Evolutionary conservation across 2,888 invertebrate species (phyloP), one percentile per base, ranked within the genome.

Genomic region (Oxystoma pomonae): DNA sequence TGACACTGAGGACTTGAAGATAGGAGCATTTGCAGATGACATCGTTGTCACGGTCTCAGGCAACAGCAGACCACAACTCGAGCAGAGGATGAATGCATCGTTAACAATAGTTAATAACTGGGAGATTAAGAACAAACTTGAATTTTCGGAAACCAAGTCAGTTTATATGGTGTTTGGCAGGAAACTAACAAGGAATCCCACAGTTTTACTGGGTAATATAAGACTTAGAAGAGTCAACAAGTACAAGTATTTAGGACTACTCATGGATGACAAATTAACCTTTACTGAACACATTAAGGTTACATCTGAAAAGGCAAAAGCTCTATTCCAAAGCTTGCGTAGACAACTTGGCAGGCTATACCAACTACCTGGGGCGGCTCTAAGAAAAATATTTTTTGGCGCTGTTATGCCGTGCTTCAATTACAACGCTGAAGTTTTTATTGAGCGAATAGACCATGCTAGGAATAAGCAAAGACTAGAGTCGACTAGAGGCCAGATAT

Each of bases 11-110:
- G 20, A 56, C 16, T 16, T 56, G 22, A 22, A 22, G 12, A 35
- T 35, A 7, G 35, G 20, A 16, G 57, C 22, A 5, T 57, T 16
- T 21, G 57, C 57, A 1, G 57, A 57, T 22, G 57, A 57, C 57
- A 20, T 57, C 7, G 57, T 22, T 2, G 5, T 57, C 2, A 5
- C 22, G 2, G 22, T 19, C 20, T n/a, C 21, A 16, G 57, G 57
- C 1, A 57, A 57, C n/a, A 57, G 22, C 17, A 22, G 22, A 57
- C 57, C 5, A 35, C 35, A 35, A 35, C 35, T 35, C 5, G 35
- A 35, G 12, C 5, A 35, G 12, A 35, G 35, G 12, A 35, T 35
- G 3, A 35, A 35, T 35, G 35, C 3, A 35, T 35, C 35, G 5
- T 35, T 35, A 12, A 35, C 35, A 35, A 12, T 35, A 35, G 3